Evolutionary conservation across 2,113 vertebrate genomes (phyloP), one percentile per base, ranked within the genome.

Genomic region (Perca fluviatilis): DNA sequence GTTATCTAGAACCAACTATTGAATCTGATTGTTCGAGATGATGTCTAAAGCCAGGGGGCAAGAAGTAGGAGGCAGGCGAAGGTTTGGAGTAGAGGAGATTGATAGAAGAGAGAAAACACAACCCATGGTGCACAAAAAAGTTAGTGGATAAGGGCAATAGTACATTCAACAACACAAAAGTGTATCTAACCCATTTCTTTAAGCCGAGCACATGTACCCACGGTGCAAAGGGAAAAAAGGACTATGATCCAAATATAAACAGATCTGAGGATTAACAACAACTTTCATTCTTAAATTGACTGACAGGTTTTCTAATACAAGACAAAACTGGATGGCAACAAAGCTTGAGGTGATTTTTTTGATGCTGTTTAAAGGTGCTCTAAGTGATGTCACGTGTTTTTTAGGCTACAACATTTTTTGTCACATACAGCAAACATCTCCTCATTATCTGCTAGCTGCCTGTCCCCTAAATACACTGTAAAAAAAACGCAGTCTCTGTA

Each of bases 71-170:
- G 64, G 61, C 33, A 50, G 57, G 43, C 33, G 61, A 36, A 67
- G 56, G 69, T 65, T 68, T 62, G 47, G 46, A 72, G 74, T 1
- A 5, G 27, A 83, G 66, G 60, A 71, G 75, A 78, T n/a, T 58
- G 85, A 85, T 65, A 51, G 83, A 88, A 88, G 77, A 86, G 74
- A 77, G 74, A 21, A 8, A 62, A n/a, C 27, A 56, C 25, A 71
- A 64, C 18, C 15, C 6, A 10, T 43, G 47, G 49, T 49, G 74
- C 49, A 53, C 13, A 27, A 69, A 64, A 30, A 43, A 14, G 36
- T 69, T 47, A 16, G 21, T 49, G 51, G n/a, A 18, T 18, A 53
- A 76, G n/a, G 9, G 15, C 12, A 64, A 30, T 25, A 70, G 46
- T 58, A 30, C 50, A 40, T 40, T 18, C 10, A 27, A 66, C 10